Evolutionary conservation across 2,888 invertebrate species (phyloP), one percentile per base, ranked within the genome.

Genomic region (Lottia gigantea): DNA sequence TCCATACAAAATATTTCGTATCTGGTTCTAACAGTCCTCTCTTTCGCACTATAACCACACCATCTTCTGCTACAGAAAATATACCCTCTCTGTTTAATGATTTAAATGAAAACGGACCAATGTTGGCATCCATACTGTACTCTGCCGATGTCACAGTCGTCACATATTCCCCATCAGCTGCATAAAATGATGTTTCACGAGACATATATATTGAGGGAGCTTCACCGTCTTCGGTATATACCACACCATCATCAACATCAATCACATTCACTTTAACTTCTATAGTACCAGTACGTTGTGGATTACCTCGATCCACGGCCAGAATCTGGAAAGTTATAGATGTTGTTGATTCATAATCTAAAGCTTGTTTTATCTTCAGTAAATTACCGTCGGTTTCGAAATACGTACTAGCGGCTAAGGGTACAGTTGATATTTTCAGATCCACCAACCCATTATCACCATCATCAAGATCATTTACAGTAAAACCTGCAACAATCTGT

Each of bases 401-500:
- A 62, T 81, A 77, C 31, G 76, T 55, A 2, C 65, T 45, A 6
- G 62, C 62, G 12, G 74, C 61, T 8, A 63, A 71, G 47, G 70
- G 64, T 23, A 68, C 26, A 16, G 66, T 47, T 0, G 55, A 66
- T 61, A 81, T 72, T 11, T 67, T 46, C 49, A 79, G 76, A 0
- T 70, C 68, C 12, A 80, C 25, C 25, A 74, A 71, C 49, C 77
- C 79, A 73, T 79, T 80, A 19, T 68, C 47, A 12, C 76, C 76
- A n/a, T 64, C 64, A 67, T 85, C 85, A 0, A 67, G 71, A 71
- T 85, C 85, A 8, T 74, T 73, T 40, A 78, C 81, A 8, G 71
- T 68, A 0, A 81, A 66, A 2, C 74, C 76, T 2, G 70, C 71
- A 31, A 84, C 66, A 1, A 72, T 75, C 12, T 74, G 71, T 1